Conservation (phyloP, 35 echinoderm and acorn worm species). For the Antedon bifida region DNA sequence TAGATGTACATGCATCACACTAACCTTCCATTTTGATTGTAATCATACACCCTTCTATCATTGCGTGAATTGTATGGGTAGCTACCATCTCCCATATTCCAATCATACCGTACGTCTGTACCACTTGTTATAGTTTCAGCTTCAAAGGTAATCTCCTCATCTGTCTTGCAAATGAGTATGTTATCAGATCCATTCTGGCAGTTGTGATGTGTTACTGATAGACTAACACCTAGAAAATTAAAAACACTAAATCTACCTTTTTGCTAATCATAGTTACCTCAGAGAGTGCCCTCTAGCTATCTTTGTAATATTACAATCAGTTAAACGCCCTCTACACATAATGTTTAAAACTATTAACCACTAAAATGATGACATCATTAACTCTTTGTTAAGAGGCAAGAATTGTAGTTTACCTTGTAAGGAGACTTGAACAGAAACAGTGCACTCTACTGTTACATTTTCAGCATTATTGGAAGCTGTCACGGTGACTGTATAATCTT, state of each 20-base stretch:
- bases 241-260: too few relatives aligned
- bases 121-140: constrained; percentile 22
- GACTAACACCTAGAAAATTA: not conserved
- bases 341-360: too few relatives aligned
- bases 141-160: constrained; percentile 20
- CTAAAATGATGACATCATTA: too few relatives aligned
- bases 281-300: too few relatives aligned
- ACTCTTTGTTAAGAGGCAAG: too few relatives aligned
- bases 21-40: constrained; percentile 48
- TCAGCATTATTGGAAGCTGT: constrained; percentile 57
- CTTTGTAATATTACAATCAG: too few relatives aligned
- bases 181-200: constrained; percentile 5
- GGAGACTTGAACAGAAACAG: constrained; percentile 25
- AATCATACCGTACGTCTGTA: constrained; percentile 31
- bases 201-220: not conserved
- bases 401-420: constrained; percentile 48
- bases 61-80: constrained; percentile 1
- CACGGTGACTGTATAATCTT: constrained; percentile 37
- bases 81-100: constrained; percentile 58
- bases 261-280: too few relatives aligned
- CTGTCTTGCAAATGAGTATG: constrained; percentile 1
- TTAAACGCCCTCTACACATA: too few relatives aligned
- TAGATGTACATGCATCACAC: not conserved
- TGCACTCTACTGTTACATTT: not conserved
- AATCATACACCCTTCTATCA: constrained; percentile 7